A percentile compares a stretch with the other conserved stretches of the same genome.
These are phyloP conservation scores for Nothobranchius kuhntae DNA, from an alignment of 2,113 vertebrate genomes.

Conservation along the genomic window DNA sequence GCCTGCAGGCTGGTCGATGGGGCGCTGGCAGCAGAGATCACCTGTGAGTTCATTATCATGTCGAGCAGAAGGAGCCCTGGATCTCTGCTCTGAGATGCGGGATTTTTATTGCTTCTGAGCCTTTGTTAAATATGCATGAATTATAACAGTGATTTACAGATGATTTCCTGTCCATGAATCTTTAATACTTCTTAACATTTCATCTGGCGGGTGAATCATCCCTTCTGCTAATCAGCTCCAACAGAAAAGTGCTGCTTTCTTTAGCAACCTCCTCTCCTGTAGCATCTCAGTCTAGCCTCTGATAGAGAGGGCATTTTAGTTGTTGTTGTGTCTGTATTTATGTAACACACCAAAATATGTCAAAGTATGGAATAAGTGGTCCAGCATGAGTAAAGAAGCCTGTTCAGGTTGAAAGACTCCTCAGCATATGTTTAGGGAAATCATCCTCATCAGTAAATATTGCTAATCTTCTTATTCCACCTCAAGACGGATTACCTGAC, in stretches of 20 bases:
- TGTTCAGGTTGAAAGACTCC: constrained; percentile 17
- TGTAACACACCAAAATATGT: constrained; percentile 5
- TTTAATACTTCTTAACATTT: constrained; percentile 57
- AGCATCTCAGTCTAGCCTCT: neutral
- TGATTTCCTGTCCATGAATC: constrained; percentile 60
- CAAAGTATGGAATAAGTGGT: constrained; percentile 1
- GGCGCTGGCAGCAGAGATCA: constrained; percentile 30
- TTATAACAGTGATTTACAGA: constrained; percentile 69
- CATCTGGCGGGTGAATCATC: constrained; percentile 39
- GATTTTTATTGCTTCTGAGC: constrained; percentile 48
- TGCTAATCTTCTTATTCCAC: constrained; percentile 66
- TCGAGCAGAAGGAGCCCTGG: constrained; percentile 34
- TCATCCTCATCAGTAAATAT: constrained; percentile 48
- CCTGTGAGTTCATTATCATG: constrained; percentile 49
- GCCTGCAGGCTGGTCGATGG: constrained; percentile 36
- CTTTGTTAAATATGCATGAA: constrained; percentile 68
- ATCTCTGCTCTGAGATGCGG: constrained; percentile 8
- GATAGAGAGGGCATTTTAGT: constrained; percentile 1
- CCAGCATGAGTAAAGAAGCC: constrained; percentile 9
- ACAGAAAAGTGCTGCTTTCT: constrained; percentile 24
- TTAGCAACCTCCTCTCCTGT: neutral
- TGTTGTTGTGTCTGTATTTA: neutral
- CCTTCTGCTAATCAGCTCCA: constrained; percentile 42
- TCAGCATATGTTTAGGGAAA: constrained; percentile 34
- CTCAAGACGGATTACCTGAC: constrained; percentile 61